phyloP scores from a whole-genome alignment of 2,888 invertebrate genomes.

The Tipula helvola region DNA sequence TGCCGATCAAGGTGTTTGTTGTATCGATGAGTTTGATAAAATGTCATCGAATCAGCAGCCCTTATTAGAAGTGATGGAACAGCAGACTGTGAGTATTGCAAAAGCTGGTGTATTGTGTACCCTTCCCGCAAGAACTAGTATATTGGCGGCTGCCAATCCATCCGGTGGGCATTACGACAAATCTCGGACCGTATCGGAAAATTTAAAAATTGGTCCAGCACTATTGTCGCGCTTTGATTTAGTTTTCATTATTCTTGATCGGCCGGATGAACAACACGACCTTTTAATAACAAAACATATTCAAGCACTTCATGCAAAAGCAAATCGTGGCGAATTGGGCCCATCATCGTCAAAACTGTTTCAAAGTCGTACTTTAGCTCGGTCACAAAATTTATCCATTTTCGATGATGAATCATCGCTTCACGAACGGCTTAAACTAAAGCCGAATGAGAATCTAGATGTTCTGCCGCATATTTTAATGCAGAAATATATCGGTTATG shows the following conservation, averaged over 20 bases:
- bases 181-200: constrained; percentile 77
- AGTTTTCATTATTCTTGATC: constrained; percentile 79
- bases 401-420: background rate
- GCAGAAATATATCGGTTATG: constrained; percentile 79
- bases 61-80: constrained; percentile 89
- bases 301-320: constrained; percentile 50
- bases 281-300: constrained; percentile 46
- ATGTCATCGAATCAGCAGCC: constrained; percentile 68
- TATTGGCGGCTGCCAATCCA: constrained; percentile 90
- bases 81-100: constrained; percentile 79
- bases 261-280: constrained; percentile 49
- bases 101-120: constrained; percentile 79
- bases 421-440: constrained; percentile 25
- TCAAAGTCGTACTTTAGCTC: constrained; percentile 27
- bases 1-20: constrained; percentile 80
- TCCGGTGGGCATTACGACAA: constrained; percentile 78
- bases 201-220: constrained; percentile 74
- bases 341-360: constrained; percentile 30
- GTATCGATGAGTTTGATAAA: constrained; percentile 94
- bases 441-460: constrained; percentile 50
- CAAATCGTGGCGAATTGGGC: constrained; percentile 33
- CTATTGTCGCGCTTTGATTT: constrained; percentile 86
- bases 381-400: background rate
- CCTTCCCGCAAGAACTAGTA: constrained; percentile 68
- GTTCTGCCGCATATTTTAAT: constrained; percentile 62